These are phyloP conservation scores for Tigriopus japonicus DNA, from an alignment of 1,140 invertebrate species.

Conservation along the genomic window DNA sequence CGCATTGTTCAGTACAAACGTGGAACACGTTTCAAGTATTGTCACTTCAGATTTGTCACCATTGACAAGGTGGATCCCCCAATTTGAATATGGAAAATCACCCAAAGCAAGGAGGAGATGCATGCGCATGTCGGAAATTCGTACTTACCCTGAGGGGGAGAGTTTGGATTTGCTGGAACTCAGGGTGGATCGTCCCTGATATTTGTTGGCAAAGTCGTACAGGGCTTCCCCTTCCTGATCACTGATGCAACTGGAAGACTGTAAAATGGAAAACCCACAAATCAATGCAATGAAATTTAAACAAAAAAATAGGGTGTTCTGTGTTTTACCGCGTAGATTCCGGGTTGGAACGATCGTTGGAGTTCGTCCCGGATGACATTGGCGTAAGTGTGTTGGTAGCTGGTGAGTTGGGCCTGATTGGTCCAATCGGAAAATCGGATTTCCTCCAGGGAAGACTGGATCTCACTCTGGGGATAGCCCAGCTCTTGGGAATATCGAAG, in stretches of 20 bases:
- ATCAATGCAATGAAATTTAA: not conserved
- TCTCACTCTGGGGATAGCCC: not conserved
- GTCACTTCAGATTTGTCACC: too few relatives aligned
- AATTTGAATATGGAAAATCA: too few relatives aligned
- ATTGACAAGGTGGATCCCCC: too few relatives aligned
- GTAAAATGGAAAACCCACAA: slow-evolving; percentile 22
- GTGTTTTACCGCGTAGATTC: not conserved
- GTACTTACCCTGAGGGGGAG: too few relatives aligned
- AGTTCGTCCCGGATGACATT: too few relatives aligned
- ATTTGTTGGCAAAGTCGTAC: slow-evolving; percentile 45
- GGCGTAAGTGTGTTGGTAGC: too few relatives aligned
- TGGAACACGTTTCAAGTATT: too few relatives aligned
- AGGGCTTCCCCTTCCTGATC: slow-evolving; percentile 62
- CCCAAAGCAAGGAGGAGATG: too few relatives aligned
- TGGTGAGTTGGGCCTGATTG: not conserved
- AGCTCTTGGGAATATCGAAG: not conserved
- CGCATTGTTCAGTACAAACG: too few relatives aligned
- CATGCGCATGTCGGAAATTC: too few relatives aligned
- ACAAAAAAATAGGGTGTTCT: not conserved
- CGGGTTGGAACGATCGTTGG: not conserved
- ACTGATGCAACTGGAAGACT: slow-evolving; percentile 74
- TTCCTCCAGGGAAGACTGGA: not conserved
- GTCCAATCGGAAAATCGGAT: not conserved
- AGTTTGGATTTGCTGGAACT: too few relatives aligned
- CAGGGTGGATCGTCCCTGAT: not conserved